phyloP scores from a whole-genome alignment of 2,888 invertebrate genomes.

The Machimus rusticus region DNA sequence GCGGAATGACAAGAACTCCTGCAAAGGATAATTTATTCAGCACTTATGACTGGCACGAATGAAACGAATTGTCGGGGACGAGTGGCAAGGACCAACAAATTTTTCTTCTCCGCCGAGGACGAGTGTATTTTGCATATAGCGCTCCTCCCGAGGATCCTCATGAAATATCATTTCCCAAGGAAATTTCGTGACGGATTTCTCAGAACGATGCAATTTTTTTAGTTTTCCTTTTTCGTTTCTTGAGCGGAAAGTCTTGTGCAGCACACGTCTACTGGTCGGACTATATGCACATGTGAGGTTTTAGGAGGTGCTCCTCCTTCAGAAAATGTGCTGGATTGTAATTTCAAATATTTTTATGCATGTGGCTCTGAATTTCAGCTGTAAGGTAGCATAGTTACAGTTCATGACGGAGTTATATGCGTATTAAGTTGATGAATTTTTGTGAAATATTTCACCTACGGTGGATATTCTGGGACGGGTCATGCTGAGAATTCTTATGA shows the following conservation, averaged over 20 bases:
- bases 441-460: neutral
- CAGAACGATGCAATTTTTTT: neutral
- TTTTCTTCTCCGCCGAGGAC: neutral
- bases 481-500: neutral
- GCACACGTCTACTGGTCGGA: neutral
- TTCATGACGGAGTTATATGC: neutral
- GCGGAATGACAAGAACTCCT: neutral
- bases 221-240: neutral
- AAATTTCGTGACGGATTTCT: conserved; percentile 30
- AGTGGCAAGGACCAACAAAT: conserved; percentile 22
- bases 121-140: neutral
- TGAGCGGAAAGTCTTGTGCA: neutral
- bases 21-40: conserved; percentile 32
- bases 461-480: neutral
- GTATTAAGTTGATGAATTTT: neutral
- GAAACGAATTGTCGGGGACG: conserved; percentile 23
- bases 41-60: conserved; percentile 30
- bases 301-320: neutral
- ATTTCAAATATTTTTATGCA: conserved; percentile 28
- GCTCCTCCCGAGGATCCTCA: neutral
- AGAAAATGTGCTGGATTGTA: neutral
- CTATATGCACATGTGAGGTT: neutral
- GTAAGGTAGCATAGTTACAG: neutral
- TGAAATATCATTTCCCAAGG: neutral
- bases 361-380: neutral